A percentile compares a stretch with the other conserved stretches of the same genome.
Conservation (phyloP, 2,113 vertebrate genomes). For the Gallinago paraguaiae region DNA sequence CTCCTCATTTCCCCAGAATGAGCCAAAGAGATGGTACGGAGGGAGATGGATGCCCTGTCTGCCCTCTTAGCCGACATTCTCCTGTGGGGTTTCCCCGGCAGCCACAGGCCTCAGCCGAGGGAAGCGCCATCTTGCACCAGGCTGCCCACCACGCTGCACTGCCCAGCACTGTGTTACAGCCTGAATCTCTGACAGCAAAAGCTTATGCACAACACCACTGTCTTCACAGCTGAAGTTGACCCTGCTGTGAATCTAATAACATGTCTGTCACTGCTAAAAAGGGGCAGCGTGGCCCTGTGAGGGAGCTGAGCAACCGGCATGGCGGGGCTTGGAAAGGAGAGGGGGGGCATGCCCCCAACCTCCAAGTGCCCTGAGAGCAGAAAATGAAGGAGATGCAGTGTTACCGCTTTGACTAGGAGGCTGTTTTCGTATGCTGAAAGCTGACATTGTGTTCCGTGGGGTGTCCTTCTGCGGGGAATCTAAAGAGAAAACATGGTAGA, state of each 20-base stretch:
- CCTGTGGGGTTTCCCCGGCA: rapidly evolving
- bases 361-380: neutral
- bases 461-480: neutral
- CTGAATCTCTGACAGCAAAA: neutral
- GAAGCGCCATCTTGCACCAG: neutral
- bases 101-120: neutral
- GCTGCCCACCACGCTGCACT: rapidly evolving
- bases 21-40: rapidly evolving
- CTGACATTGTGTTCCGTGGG: constrained; percentile 58
- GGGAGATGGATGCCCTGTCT: neutral
- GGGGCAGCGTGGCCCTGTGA: rapidly evolving
- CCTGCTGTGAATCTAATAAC: neutral
- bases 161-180: rapidly evolving
- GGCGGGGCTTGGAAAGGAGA: rapidly evolving
- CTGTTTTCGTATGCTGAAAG: constrained; percentile 48
- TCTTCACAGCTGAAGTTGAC: rapidly evolving
- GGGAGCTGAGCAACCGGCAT: rapidly evolving
- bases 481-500: neutral
- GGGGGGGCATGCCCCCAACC: rapidly evolving
- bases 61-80: rapidly evolving
- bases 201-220: rapidly evolving
- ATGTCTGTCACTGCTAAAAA: rapidly evolving
- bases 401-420: constrained; percentile 60
- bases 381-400: neutral
- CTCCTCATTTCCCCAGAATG: rapidly evolving